These are phyloP conservation scores for Gortyna flavago DNA, from an alignment of 2,888 invertebrate species.

Conservation along the genomic window DNA sequence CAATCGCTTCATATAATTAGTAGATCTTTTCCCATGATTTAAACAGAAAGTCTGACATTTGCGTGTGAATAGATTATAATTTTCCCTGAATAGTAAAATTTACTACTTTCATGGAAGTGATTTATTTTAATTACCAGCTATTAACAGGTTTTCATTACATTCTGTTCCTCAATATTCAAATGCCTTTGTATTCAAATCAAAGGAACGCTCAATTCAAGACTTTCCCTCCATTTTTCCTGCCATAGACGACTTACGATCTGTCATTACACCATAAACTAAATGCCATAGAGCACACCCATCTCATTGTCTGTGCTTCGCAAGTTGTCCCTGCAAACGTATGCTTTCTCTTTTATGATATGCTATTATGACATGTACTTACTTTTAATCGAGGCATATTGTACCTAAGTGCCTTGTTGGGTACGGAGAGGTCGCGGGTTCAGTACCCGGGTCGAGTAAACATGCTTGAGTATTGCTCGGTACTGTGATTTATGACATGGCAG, in stretches of 20 bases:
- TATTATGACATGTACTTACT: conserved; percentile 68
- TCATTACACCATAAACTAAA: conserved; percentile 72
- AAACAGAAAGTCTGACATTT: conserved; percentile 35
- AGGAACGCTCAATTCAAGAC: conserved; percentile 41
- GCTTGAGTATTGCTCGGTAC: conserved; percentile 61
- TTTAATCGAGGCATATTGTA: conserved; percentile 69
- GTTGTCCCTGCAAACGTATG: conserved; percentile 62
- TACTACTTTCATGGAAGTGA: conserved; percentile 16
- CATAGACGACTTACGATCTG: conserved; percentile 65
- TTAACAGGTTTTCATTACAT: background rate
- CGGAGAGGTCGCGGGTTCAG: conserved; percentile 65
- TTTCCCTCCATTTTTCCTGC: conserved; percentile 72
- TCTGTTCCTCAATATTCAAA: conserved; percentile 14
- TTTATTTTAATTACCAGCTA: conserved; percentile 22
- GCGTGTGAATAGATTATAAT: conserved; percentile 49
- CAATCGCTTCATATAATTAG: conserved; percentile 33
- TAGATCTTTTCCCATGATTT: conserved; percentile 57
- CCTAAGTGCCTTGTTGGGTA: conserved; percentile 67
- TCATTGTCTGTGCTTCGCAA: conserved; percentile 70
- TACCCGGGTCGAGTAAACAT: conserved; percentile 67
- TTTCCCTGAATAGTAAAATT: conserved; percentile 8
- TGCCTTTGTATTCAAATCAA: background rate
- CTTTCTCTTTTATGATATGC: conserved; percentile 70
- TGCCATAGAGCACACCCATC: conserved; percentile 76
- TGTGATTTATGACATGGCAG: conserved; percentile 63